Evolutionary conservation across 2,888 invertebrate genomes (phyloP), one percentile per base, ranked within the genome.

Genomic region (Drosophila flavopinicola): DNA sequence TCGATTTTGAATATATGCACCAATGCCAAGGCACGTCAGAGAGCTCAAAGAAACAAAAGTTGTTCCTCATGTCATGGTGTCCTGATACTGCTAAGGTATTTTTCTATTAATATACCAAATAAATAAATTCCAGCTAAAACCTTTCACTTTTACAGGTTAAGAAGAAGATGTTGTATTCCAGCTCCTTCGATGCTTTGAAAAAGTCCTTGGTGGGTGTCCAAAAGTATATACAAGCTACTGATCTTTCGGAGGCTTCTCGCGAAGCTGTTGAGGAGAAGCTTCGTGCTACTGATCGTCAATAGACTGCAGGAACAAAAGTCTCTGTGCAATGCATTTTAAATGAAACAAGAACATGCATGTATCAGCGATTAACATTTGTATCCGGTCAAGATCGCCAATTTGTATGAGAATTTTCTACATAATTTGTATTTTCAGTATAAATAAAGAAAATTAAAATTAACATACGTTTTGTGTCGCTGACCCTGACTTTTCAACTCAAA

Each of bases 21-120:
- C 97, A 97, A 92, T 97, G 97, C 91, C 98, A 98, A 92, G 98
- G 98, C 91, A 98, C 98, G 88, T 97, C 98, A 82, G 98, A 97
- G 93, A 96, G 96, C 90, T 96, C 97, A 91, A 98, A 98, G 94
- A 98, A 98, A 95, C 98, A 98, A 92, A 98, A 98, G 92, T 93
- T 98, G 87, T 97, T 99, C 94, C 95, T 98, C 91, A 97, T 99
- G 96, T 97, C 97, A 91, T 98, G 98, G 98, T 98, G 98, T 94
- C 99, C 99, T 39, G 99, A 99, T 93, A 97, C 96, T 92, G 98
- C 99, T 88, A 97, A 97, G 93, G 94, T 96, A 82, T 48, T 23
- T 42, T 17, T 33, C 2, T 13, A 11, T 5, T 20, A 9, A 9
- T 9, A 4, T 11, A 9, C 2, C 7, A 2, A n/a, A n/a, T 0